A percentile compares a stretch with the other conserved stretches of the same genome.
Conservation (phyloP, 2,113 vertebrate genomes). For the Hydropotes inermis region DNA sequence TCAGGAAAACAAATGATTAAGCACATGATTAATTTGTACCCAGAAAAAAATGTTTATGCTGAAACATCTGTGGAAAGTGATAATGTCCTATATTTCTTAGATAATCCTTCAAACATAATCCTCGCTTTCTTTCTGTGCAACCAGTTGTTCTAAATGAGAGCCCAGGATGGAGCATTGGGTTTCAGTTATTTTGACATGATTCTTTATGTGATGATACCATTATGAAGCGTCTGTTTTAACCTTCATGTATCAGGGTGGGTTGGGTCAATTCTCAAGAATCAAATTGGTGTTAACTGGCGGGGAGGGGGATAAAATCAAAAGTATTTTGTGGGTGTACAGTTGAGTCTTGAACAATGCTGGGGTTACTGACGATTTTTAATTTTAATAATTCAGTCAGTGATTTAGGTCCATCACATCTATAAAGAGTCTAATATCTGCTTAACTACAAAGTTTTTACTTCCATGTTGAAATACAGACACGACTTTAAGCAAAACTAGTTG, state of each 20-base stretch:
- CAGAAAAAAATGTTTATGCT: background rate
- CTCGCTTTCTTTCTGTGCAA: background rate
- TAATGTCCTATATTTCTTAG: background rate
- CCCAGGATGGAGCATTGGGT: background rate
- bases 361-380: background rate
- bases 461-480: background rate
- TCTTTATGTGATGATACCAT: background rate
- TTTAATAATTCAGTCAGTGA: background rate
- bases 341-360: background rate
- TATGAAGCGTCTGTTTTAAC: background rate
- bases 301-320: background rate
- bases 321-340: fast-evolving
- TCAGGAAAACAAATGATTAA: slow-evolving; percentile 64
- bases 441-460: background rate
- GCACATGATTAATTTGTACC: background rate
- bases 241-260: fast-evolving
- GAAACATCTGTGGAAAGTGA: background rate
- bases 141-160: background rate
- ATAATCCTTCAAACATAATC: background rate
- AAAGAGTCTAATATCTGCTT: background rate
- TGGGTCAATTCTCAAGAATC: background rate
- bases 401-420: background rate
- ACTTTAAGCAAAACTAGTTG: background rate
- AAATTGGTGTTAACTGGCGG: fast-evolving
- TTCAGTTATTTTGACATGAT: background rate